Percentiles rank a stretch among this genome's conserved stretches.
phyloP scores from a whole-genome alignment of 2,888 invertebrate genomes.

The Napeogenes inachia region DNA sequence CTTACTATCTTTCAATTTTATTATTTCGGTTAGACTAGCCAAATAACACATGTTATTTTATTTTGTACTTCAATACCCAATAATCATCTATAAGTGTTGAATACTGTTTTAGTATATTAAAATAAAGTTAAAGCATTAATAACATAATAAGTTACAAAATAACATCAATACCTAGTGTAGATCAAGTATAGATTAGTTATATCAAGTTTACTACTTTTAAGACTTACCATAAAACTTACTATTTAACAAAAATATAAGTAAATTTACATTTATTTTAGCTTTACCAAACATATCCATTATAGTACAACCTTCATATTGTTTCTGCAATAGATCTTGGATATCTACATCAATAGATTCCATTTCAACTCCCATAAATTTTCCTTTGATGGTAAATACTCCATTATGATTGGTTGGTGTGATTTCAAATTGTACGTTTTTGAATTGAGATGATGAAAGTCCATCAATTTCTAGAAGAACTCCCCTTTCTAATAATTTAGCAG shows the following conservation, averaged over 20 bases:
- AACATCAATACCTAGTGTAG: not conserved
- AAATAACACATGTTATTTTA: too few relatives aligned
- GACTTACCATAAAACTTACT: constrained; percentile 85
- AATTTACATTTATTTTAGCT: constrained; percentile 86
- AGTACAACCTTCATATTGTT: constrained; percentile 86
- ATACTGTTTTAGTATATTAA: too few relatives aligned
- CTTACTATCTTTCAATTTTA: too few relatives aligned
- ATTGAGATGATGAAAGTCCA: constrained; percentile 81
- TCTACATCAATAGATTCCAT: constrained; percentile 85
- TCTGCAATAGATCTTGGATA: constrained; percentile 84
- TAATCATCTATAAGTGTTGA: too few relatives aligned
- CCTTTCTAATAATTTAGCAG: constrained; percentile 82
- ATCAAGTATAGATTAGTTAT: not conserved
- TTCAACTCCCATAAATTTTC: constrained; percentile 86
- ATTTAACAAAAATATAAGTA: constrained; percentile 84
- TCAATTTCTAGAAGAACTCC: constrained; percentile 84
- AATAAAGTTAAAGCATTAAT: too few relatives aligned
- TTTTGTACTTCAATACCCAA: too few relatives aligned
- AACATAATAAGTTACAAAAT: too few relatives aligned
- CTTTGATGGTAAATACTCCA: constrained; percentile 83
- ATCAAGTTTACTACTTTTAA: constrained; percentile 5
- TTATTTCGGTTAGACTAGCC: too few relatives aligned
- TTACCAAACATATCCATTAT: constrained; percentile 88
- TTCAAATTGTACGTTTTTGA: constrained; percentile 86
- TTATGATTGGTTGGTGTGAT: constrained; percentile 81